These are phyloP conservation scores for Aleiodes alternator DNA, from an alignment of 2,888 invertebrate species.

Conservation along the genomic window DNA sequence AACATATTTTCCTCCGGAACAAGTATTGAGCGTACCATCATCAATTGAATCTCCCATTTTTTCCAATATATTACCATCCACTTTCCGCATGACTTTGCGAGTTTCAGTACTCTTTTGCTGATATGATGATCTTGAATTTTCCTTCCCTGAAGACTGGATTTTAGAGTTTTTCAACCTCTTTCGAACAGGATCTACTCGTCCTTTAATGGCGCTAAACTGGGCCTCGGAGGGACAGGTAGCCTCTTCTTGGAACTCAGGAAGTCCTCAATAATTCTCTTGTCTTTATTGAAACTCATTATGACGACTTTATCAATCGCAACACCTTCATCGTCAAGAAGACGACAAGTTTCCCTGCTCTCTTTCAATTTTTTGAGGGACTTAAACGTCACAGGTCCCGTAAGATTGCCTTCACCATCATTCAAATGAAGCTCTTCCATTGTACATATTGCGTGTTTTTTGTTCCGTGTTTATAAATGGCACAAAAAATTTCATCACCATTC, in stretches of 20 bases:
- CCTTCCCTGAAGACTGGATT: neutral
- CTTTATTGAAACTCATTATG: neutral
- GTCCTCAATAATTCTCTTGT: neutral
- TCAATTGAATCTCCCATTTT: no score
- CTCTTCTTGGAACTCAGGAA: neutral
- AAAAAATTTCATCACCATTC: neutral
- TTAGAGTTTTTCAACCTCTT: no score
- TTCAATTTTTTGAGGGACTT: neutral
- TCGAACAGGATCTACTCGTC: neutral
- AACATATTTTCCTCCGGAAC: no score
- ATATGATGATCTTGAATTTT: no score
- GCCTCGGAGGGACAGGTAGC: neutral
- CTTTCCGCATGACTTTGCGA: no score
- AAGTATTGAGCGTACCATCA: no score
- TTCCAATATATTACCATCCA: no score
- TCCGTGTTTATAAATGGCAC: neutral
- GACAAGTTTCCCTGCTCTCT: neutral
- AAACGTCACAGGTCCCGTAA: neutral
- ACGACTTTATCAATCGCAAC: neutral
- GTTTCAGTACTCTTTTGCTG: no score
- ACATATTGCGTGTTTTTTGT: neutral
- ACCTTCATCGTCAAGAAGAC: slow-evolving; percentile 1
- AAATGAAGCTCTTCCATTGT: neutral
- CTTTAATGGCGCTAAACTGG: neutral
- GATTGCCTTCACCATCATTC: neutral